Evolutionary conservation across 1,140 invertebrate genomes (phyloP), one percentile per base, ranked within the genome.

Genomic region (Achroia grisella): DNA sequence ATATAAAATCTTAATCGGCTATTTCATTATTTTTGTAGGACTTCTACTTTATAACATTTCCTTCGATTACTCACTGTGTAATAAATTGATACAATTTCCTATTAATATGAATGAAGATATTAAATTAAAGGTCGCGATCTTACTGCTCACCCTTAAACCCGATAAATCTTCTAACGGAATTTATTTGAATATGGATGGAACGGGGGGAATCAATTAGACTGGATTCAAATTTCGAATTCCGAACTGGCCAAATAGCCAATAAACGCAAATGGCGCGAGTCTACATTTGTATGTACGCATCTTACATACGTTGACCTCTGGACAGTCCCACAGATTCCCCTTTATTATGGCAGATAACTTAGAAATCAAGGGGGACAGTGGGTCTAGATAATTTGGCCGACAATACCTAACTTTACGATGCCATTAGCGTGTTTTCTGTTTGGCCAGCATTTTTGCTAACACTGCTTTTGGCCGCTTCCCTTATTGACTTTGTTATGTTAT

Each of bases 361-460:
- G 42, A 45, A 13, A 28, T 17, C 1, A 30, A 40, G 45, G 34
- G 52, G 49, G 31, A 17, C 13, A 41, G 49, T 14, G 45, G 61
- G 27, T 63, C 60, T 42, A 48, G 17, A 49, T 69, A 55, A 1
- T 23, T 17, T 60, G 62, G 59, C 44, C 33, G 48, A 35, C 29
- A 57, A 39, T 53, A 60, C 41, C 39, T 57, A 59, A 63, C 50
- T 75, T 77, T 75, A 75, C 59, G 67, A 61, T 41, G 56, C 63
- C 56, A 76, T 81, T 75, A 76, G 73, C 60, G 47, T 77, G 62
- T 79, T 81, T 77, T 71, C 69, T 71, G 61, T 68, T 68, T 53
- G 56, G 60, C 60, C 60, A 58, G 60, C 56, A 71, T 71, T 74
- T 74, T 63, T 64, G 63, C 66, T 62, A 62, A 64, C 63, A 59